Base-by-base conservation (phyloP, 2,113 vertebrate species). In the Colius striatus region DNA sequence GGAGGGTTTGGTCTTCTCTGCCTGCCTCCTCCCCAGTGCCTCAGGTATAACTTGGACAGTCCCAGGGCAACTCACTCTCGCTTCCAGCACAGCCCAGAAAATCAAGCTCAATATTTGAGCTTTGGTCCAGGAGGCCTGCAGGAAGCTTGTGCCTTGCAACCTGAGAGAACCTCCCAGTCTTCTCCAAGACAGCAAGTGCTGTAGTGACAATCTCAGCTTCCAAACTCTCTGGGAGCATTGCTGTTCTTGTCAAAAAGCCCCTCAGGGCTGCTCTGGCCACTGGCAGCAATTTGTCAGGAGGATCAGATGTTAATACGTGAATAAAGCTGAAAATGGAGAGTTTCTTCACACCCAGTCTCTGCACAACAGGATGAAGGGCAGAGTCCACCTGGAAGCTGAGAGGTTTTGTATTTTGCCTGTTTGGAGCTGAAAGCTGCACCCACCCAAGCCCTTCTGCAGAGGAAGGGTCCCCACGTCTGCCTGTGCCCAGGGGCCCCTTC, bases 61-160 rank as follows among this genome's bases (percentile, higher is more conserved):
- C 38, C 38, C 38, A 41, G 38, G 38, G 38, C 38, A 41, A 41
- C 38, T 41, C 38, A 41, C 38, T 41, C 38, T 41, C 18, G 6
- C 13, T 57, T 51, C 60, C 60, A 18, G 32, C 60, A 4, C 32
- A 5, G 51, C 32, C 38, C 41, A 21, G 63, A 45, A 53, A 21
- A 77, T 14, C 8, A 21, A 41, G 62, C 23, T 22, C 16, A 2
- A n/a, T n/a, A n/a, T 20, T 2, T 0, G 4, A 55, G 27, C 34
- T 50, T 32, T 22, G 7, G 6, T 6, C 26, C 47, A 13, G 45
- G 17, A 26, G 18, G 21, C 19, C 25, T 12, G 5, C 0, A 2
- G 48, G 78, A 57, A 70, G 41, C 22, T 10, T 17, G 15, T 2
- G 2, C 71, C 61, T 20, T 58, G 34, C 75, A 34, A 9, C 55